Base-by-base conservation (phyloP, 2,888 invertebrate genomes). In the Drosophila dives region DNA sequence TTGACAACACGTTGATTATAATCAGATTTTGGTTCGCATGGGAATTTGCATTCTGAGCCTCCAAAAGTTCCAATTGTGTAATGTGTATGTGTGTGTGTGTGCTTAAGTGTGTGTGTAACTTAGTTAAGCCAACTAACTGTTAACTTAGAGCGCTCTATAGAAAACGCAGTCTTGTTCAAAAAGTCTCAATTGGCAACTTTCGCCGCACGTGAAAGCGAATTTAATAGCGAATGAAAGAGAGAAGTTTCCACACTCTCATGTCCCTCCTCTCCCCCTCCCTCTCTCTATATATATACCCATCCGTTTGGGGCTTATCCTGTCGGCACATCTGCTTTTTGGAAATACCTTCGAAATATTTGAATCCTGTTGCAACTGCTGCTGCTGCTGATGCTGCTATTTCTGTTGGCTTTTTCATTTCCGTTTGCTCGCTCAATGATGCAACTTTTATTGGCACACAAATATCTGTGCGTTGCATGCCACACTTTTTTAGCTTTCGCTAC, bases 81-180 rank as follows among this genome's bases (percentile, higher is more conserved):
- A n/a, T 26, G 53, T 42, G 53, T n/a, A n/a, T 58, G 48, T 40
- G 36, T 32, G 29, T 62, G 29, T 12, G 34, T 26, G 53, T 54
- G 53, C 40, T 17, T 50, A 50, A 49, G 42, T 23, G 63, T 64
- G 64, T 63, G 48, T 40, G 49, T 49, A 53, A 85, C 83, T 78
- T 71, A 83, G 86, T 85, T 86, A 78, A 32, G 75, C 66, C 74
- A 88, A 84, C 83, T 86, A 76, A 64, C 72, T 78, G 40, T 55
- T 72, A 74, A 78, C 75, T 75, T 33, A 17, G 33, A 33, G 49
- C 50, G 40, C 61, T 64, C 58, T 49, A 17, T 65, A 48, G 58
- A 61, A 51, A 51, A 59, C 34, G 33, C 55, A 53, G 26, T 36
- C 29, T 26, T 23, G 7, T 26, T 34, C 5, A 62, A 32, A 54